Evolutionary conservation across 2,113 vertebrate species (phyloP).

Genomic region (Xiphias gladius): DNA sequence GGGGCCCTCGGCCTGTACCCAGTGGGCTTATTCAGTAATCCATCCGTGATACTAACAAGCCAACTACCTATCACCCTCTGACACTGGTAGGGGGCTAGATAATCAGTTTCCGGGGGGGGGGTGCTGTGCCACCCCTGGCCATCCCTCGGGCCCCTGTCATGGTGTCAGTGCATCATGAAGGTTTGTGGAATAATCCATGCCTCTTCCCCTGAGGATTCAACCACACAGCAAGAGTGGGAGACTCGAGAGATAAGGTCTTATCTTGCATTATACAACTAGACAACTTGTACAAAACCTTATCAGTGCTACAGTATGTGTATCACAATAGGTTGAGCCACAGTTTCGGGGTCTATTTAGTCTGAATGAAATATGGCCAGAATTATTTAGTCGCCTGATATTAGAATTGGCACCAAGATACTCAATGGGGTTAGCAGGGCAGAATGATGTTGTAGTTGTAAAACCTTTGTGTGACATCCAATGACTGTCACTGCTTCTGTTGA

Average conservation of each 20-base stretch:
- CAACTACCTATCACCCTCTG: background rate
- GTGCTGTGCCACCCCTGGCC: background rate
- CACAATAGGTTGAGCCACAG: conserved; percentile 38
- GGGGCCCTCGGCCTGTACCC: background rate
- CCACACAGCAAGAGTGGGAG: conserved; percentile 27
- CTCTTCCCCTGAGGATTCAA: conserved; percentile 35
- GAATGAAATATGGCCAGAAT: conserved; percentile 76
- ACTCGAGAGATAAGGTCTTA: conserved; percentile 69
- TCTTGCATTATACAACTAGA: conserved; percentile 63
- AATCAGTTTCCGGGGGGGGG: background rate
- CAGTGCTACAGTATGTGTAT: conserved; percentile 39
- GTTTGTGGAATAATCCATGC: conserved; percentile 18
- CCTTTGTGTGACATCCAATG: conserved; percentile 70
- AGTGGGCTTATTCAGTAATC: background rate
- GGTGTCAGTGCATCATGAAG: conserved; percentile 44
- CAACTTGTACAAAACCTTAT: conserved; percentile 68
- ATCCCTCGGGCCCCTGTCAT: conserved; percentile 14
- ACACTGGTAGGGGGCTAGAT: background rate
- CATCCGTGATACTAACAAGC: conserved; percentile 32
- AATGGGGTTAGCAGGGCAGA: conserved; percentile 57
- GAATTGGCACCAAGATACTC: conserved; percentile 64
- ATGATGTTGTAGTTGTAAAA: conserved; percentile 67
- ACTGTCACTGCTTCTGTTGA: conserved; percentile 77
- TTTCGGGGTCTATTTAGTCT: conserved; percentile 49
- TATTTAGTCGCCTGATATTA: conserved; percentile 65